These are phyloP conservation scores for Chrysomela aeneicollis DNA, from an alignment of 2,888 invertebrate species.

Conservation along the genomic window DNA sequence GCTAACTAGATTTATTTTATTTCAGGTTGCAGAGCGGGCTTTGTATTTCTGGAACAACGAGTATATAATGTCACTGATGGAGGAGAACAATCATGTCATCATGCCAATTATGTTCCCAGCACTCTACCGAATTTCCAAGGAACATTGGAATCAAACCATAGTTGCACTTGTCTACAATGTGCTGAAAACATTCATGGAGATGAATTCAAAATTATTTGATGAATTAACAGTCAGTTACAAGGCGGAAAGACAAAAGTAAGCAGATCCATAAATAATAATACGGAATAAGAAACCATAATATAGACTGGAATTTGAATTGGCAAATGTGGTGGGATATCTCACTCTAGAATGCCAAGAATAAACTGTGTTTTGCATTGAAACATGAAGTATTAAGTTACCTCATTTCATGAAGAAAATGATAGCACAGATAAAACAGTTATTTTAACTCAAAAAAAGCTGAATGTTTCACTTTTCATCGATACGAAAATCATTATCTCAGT, in stretches of 20 bases:
- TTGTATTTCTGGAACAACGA: conserved; percentile 99
- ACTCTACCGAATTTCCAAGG: conserved; percentile 97
- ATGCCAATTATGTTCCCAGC: conserved; percentile 99
- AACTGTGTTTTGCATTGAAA: too few species aligned
- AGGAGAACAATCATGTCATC: conserved; percentile 97
- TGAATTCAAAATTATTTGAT: conserved; percentile 99
- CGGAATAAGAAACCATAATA: too few species aligned
- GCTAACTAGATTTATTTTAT: too few species aligned
- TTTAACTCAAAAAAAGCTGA: too few species aligned
- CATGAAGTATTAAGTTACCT: too few species aligned
- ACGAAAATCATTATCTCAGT: too few species aligned
- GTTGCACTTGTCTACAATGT: conserved; percentile 99
- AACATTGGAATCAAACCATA: conserved; percentile 99
- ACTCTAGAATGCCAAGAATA: not conserved
- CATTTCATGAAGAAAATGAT: too few species aligned
- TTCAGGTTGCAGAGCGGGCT: conserved; percentile 96
- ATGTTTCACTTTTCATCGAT: too few species aligned
- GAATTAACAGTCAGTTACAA: conserved; percentile 99
- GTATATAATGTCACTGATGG: conserved; percentile 98
- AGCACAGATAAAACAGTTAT: too few species aligned
- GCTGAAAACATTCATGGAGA: conserved; percentile 99
- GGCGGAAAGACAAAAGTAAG: conserved; percentile 98
- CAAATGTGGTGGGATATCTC: not conserved
- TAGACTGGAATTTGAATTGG: not conserved
- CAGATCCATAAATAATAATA: conserved; percentile 41